Evolutionary conservation across 1,140 invertebrate genomes (phyloP), one percentile per base, ranked within the genome.

Genomic region (Papilio glaucus): DNA sequence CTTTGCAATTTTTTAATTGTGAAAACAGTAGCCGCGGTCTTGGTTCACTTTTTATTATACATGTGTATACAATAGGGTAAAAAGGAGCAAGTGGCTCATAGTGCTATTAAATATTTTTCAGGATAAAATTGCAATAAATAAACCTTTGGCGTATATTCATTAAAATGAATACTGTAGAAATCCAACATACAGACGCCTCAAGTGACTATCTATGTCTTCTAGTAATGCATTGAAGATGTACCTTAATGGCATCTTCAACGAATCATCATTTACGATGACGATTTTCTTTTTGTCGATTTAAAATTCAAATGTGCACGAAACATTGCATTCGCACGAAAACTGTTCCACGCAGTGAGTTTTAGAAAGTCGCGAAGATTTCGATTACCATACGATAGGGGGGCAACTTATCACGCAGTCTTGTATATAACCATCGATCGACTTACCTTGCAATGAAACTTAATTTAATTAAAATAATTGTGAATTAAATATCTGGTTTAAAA

Each of bases 301-400:
- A 65, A 65, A 65, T 37, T 65, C 33, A 65, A 65, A 65, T 65
- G 62, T 65, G 18, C 62, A 65, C 62, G 62, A 65, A 65, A 65
- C 62, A 65, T 65, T 65, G 62, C 29, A 65, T 39, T 65, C 29
- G 37, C 18, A 39, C 62, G 10, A 37, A 65, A 65, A 65, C 29
- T 38, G 33, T 65, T 65, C 33, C 62, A 37, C 15, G 37, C 3
- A 33, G 62, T 39, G 29, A 65, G 15, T 65, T 65, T 39, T 65
- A 65, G 62, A 65, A 65, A 65, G 62, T 65, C n/a, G 33, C 37
- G 33, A 65, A 18, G 62, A 37, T 65, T 65, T 65, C 33, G 62
- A 65, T 65, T 65, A 65, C 37, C 29, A 65, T 65, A 38, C 33
- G 33, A 65, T 61, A 38, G 62, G 33, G 62, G 62, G 62, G n/a